Percentiles rank a stretch among this genome's conserved stretches.
Evolutionary conservation across 2,113 vertebrate species (phyloP).

Genomic region (Pholis gunnellus): DNA sequence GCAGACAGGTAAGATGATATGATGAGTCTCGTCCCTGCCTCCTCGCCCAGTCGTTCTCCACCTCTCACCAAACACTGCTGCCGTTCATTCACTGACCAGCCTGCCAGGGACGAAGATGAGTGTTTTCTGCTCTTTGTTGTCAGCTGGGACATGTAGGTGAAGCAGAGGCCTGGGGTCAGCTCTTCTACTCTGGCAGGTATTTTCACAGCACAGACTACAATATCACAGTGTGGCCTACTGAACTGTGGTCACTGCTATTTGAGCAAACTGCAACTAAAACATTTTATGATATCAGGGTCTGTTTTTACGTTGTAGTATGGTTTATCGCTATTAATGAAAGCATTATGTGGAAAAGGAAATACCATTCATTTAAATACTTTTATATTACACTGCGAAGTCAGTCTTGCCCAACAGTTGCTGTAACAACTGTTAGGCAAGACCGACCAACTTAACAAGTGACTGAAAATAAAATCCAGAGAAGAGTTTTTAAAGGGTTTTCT

Average conservation of each 20-base stretch:
- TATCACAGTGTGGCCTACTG: not conserved
- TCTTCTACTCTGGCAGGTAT: constrained; percentile 52
- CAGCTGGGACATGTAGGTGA: constrained; percentile 41
- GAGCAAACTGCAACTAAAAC: not conserved
- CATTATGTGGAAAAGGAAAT: not conserved
- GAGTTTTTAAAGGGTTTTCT: constrained; percentile 44
- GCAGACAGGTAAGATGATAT: constrained; percentile 91
- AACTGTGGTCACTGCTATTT: constrained; percentile 1
- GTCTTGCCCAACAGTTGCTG: not conserved
- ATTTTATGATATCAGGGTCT: not conserved
- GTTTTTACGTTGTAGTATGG: not conserved
- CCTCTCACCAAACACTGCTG: constrained; percentile 31
- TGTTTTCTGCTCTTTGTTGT: constrained; percentile 38
- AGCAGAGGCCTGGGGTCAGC: constrained; percentile 33
- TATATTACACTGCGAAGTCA: not conserved
- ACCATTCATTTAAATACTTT: not conserved
- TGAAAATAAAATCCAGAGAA: constrained; percentile 3
- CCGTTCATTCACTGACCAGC: constrained; percentile 29
- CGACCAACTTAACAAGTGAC: not conserved
- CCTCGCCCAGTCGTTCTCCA: constrained; percentile 13
- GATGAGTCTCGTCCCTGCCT: constrained; percentile 49
- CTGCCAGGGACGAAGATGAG: constrained; percentile 12
- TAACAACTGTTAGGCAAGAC: not conserved
- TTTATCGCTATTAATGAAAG: not conserved
- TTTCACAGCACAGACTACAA: constrained; percentile 13